Evolutionary conservation across 1,140 invertebrate genomes (phyloP), one percentile per base, ranked within the genome.

Genomic region (Hesperophylax magnus): DNA sequence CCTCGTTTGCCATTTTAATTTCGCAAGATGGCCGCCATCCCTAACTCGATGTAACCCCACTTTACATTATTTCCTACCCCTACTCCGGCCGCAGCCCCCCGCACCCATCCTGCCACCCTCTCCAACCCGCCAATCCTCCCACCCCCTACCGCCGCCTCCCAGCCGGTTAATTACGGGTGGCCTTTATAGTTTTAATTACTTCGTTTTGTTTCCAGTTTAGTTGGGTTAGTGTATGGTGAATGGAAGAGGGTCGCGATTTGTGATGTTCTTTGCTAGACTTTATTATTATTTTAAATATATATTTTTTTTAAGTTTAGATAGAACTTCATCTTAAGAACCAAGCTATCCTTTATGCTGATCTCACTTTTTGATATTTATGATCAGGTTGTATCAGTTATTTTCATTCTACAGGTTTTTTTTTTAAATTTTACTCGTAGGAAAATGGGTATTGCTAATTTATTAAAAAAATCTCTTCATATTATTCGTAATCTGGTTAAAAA

Each of bases 191-290:
- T 83, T 83, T 83, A 83, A 83, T 83, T 83, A 83, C 82, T 78
- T 83, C 82, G 71, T 83, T 80, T 88, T 5, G 88, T 88, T 0
- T 87, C n/a, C n/a, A 77, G 58, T 67, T 76, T 63, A 67, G 34
- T 53, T 14, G 60, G 17, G 60, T 47, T 39, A 17, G 24, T 22
- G 56, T 61, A 20, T 20, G 20, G 24, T 20, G 58, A 31, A 31
- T 31, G 31, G 39, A 9, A 14, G 31, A 67, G 63, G 22, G 63
- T 67, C 17, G 17, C 14, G 24, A 67, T 34, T n/a, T 20, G n/a
- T 61, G 58, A 24, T 61, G 63, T 34, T 2, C 31, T 67, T n/a
- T 67, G 24, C 39, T 47, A 14, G 9, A 47, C 8, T 47, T 47
- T 47, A 47, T 14, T 47, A 14, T 47, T 47, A 47, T 14, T 39